A percentile compares a stretch with the other conserved stretches of the same genome.
Evolutionary conservation across 2,797 vertebrate genomes (phyloP).

Genomic region (Pangasius krempfi): DNA sequence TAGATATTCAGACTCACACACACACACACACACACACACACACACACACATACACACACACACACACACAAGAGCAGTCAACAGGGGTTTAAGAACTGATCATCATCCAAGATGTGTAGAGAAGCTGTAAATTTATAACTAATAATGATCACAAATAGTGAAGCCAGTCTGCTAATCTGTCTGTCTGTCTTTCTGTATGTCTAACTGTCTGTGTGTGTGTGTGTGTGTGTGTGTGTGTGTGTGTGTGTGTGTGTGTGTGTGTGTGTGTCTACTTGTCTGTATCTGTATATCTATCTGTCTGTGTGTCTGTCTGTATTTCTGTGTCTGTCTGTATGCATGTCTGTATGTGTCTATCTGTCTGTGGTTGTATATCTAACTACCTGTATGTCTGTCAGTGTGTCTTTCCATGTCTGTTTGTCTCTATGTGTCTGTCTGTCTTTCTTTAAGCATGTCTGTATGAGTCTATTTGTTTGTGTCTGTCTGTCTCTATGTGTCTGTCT

Average conservation of each 20-base stretch:
- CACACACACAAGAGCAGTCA: background rate
- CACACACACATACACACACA: background rate
- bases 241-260: background rate
- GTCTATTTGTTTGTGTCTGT: background rate
- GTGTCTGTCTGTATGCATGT: background rate
- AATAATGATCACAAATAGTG: background rate
- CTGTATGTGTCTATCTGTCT: background rate
- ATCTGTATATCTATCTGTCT: background rate
- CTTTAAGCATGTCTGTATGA: background rate
- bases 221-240: background rate
- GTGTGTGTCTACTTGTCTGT: background rate
- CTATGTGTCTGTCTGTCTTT: background rate
- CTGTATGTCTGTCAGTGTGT: background rate
- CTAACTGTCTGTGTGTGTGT: background rate
- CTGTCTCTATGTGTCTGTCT: background rate
- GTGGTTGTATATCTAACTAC: background rate
- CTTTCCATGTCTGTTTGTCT: background rate
- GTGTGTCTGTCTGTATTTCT: background rate
- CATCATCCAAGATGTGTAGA: background rate
- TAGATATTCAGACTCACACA: background rate
- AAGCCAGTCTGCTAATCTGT: background rate
- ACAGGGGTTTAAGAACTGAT: background rate
- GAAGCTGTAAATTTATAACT: background rate
- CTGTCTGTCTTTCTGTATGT: background rate
- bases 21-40: background rate